Conservation (phyloP, 2,888 invertebrate genomes). For the Muscina levida region DNA sequence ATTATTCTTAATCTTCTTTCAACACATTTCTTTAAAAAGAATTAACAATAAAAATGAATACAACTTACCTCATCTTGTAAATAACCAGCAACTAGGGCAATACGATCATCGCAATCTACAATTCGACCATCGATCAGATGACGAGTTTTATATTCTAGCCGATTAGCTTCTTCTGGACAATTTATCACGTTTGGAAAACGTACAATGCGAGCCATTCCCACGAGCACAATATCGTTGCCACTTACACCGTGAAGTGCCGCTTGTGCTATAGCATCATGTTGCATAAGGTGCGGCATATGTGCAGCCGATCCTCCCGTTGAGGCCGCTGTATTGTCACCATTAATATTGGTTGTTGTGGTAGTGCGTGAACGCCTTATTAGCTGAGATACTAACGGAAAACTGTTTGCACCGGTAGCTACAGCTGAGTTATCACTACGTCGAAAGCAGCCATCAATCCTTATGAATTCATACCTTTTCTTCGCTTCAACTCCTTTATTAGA, state of each 20-base stretch:
- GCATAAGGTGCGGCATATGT: slow-evolving; percentile 68
- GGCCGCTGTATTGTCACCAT: slow-evolving; percentile 41
- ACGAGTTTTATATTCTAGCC: slow-evolving; percentile 93
- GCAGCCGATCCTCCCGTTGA: slow-evolving; percentile 19
- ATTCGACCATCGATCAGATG: slow-evolving; percentile 94
- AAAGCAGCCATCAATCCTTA: slow-evolving; percentile 85
- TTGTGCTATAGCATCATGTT: slow-evolving; percentile 80
- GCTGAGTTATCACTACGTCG: slow-evolving; percentile 81
- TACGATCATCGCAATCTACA: slow-evolving; percentile 94
- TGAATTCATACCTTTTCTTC: slow-evolving; percentile 84
- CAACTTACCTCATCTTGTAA: slow-evolving; percentile 90
- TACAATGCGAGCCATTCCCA: slow-evolving; percentile 87
- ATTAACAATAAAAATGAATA: no score
- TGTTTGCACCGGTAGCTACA: slow-evolving; percentile 81
- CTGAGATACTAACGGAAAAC: slow-evolving; percentile 79
- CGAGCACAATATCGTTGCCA: slow-evolving; percentile 85
- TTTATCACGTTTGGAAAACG: slow-evolving; percentile 86
- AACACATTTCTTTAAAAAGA: no score
- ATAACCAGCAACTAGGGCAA: slow-evolving; percentile 93
- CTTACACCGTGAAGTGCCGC: slow-evolving; percentile 81
- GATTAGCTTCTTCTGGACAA: slow-evolving; percentile 84
- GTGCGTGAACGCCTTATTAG: slow-evolving; percentile 80
- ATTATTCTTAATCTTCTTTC: no score
- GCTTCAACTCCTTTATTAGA: slow-evolving; percentile 86
- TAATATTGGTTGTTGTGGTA: slow-evolving; percentile 27